Conservation (phyloP, 2,113 vertebrate genomes). For the Acrocephalus arundinaceus region DNA sequence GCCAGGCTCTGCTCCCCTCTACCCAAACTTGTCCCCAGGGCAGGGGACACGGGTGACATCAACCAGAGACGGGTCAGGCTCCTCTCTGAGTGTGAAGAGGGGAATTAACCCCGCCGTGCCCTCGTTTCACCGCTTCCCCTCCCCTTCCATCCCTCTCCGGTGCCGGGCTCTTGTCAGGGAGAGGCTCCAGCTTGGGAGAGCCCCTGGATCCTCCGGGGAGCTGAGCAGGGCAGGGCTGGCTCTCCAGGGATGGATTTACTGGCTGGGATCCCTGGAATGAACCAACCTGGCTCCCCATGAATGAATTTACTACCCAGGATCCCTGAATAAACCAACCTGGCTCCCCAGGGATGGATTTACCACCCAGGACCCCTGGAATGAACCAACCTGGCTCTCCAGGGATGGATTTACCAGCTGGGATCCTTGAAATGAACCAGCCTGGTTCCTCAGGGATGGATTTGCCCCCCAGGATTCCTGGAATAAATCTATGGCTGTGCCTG, state of each 20-base stretch:
- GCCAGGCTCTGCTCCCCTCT: neutral
- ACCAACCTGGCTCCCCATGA: too few relatives aligned
- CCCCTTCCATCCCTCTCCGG: neutral
- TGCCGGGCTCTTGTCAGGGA: too few relatives aligned
- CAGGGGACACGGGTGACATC: neutral
- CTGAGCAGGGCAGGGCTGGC: too few relatives aligned
- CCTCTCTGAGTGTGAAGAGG: accelerated
- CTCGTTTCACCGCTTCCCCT: neutral
- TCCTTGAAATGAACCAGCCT: neutral
- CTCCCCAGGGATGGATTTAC: neutral
- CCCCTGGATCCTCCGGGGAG: too few relatives aligned
- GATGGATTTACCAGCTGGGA: neutral
- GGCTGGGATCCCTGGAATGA: too few relatives aligned
- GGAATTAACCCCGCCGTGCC: accelerated
- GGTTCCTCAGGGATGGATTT: neutral
- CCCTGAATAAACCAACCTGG: too few relatives aligned
- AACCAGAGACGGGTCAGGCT: neutral
- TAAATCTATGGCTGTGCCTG: neutral
- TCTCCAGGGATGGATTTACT: too few relatives aligned
- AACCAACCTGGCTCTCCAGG: neutral
- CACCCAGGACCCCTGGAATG: neutral
- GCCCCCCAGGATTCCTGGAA: neutral
- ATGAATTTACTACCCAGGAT: neutral
- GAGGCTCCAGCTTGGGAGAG: too few relatives aligned
- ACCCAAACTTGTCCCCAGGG: neutral